Percentiles rank a stretch among this genome's conserved stretches.
These are phyloP conservation scores for Eupithecia tripunctaria DNA, from an alignment of 2,888 invertebrate species.

Conservation along the genomic window DNA sequence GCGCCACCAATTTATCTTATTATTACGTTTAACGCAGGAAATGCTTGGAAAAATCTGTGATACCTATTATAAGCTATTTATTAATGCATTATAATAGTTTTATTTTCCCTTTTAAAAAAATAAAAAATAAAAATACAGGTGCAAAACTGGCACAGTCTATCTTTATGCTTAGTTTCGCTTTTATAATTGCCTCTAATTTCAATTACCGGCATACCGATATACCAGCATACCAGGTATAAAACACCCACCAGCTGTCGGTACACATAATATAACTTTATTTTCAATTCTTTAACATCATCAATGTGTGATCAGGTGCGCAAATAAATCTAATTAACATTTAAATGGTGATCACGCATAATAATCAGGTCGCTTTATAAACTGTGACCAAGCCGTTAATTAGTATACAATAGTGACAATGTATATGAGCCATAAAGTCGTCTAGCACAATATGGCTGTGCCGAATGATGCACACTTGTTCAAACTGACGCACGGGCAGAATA, in stretches of 20 bases:
- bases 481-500: slow-evolving; percentile 52
- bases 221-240: background rate
- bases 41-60: too few relatives aligned
- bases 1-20: too few relatives aligned
- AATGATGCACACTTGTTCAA: slow-evolving; percentile 70
- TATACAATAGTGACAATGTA: slow-evolving; percentile 72
- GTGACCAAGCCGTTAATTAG: slow-evolving; percentile 76
- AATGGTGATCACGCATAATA: slow-evolving; percentile 83
- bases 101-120: too few relatives aligned
- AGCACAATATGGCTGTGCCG: slow-evolving; percentile 61
- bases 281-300: slow-evolving; percentile 40
- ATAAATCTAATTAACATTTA: slow-evolving; percentile 83
- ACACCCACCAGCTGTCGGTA: background rate
- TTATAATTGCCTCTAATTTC: background rate
- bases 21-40: too few relatives aligned
- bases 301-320: slow-evolving; percentile 76
- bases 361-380: slow-evolving; percentile 77
- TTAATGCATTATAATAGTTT: too few relatives aligned
- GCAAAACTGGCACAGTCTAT: background rate
- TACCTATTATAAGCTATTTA: too few relatives aligned
- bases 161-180: background rate
- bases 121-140: too few relatives aligned
- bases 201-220: background rate
- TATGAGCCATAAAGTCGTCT: slow-evolving; percentile 69
- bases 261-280: slow-evolving; percentile 17